A percentile compares a stretch with the other conserved stretches of the same genome.
Evolutionary conservation across 2,888 invertebrate species (phyloP).

Genomic region (Aphidius colemani): DNA sequence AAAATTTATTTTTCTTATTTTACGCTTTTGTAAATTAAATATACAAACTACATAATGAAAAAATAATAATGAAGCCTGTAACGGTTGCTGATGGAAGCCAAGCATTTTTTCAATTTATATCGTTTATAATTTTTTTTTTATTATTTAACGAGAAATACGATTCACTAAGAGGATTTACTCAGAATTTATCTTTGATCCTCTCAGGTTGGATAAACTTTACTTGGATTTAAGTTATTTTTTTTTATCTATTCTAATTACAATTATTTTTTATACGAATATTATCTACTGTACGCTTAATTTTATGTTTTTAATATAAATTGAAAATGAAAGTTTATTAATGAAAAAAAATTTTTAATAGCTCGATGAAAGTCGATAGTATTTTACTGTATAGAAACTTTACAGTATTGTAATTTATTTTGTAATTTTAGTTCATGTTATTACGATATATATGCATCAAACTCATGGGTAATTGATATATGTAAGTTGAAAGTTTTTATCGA

Average conservation of each 20-base stretch:
- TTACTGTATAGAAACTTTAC: too few species aligned
- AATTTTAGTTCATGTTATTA: too few species aligned
- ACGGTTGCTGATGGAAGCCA: not conserved
- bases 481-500: too few species aligned
- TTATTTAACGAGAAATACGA: slow-evolving; percentile 26
- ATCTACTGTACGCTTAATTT: too few species aligned
- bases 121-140: slow-evolving; percentile 18
- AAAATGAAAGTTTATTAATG: too few species aligned
- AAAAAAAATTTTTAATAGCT: too few species aligned
- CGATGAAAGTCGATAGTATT: too few species aligned
- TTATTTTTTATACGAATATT: not conserved
- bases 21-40: slow-evolving; percentile 11
- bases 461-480: too few species aligned
- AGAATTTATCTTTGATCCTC: slow-evolving; percentile 11
- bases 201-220: slow-evolving; percentile 2
- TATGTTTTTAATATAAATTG: too few species aligned
- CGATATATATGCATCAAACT: too few species aligned
- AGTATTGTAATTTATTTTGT: too few species aligned
- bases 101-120: not conserved
- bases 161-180: slow-evolving; percentile 29
- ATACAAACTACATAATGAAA: slow-evolving; percentile 10
- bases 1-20: not conserved
- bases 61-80: not conserved
- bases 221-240: slow-evolving; percentile 8
- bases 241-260: not conserved